Evolutionary conservation across 2,113 vertebrate genomes (phyloP), one percentile per base, ranked within the genome.

Genomic region (Morone saxatilis): DNA sequence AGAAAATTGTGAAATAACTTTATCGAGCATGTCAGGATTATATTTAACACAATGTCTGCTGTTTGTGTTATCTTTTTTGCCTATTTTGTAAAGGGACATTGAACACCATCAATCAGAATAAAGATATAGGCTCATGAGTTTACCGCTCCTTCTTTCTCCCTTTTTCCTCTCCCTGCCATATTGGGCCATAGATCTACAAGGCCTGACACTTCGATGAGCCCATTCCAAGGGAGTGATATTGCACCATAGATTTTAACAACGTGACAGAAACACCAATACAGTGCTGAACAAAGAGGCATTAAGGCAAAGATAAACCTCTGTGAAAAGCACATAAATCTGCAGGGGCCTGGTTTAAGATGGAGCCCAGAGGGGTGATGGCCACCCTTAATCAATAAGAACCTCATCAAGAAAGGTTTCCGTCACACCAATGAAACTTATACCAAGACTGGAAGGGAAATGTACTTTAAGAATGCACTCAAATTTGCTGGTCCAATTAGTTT

Each of bases 191-290:
- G 88, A 95, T 94, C 94, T 90, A 20, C 76, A 51, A 56, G 61
- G 77, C 63, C 83, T 90, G 94, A 93, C 93, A 91, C 86, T 84
- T 86, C 73, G 74, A 91, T 88, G 86, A 93, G 93, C 88, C 87
- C 87, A 89, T 94, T 95, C 90, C 92, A 80, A 81, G 87, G 80
- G 78, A 91, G 88, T 89, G 92, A 95, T 94, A 94, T 94, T 93
- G 87, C 86, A 41, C 92, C 91, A 94, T 94, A 93, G 92, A 95
- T 94, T 91, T 91, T 86, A 91, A 86, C 86, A 88, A 91, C 76
- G 84, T 94, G 94, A 94, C 94, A 94, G 93, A 91, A 93, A 94
- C 92, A 94, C 91, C 92, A 94, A 94, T 93, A 94, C 85, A 81
- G 82, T 79, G 85, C 86, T 89, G 91, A 93, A 93, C 89, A 94